Conservation (phyloP, 2,113 vertebrate genomes). For the Microtus oregoni region DNA sequence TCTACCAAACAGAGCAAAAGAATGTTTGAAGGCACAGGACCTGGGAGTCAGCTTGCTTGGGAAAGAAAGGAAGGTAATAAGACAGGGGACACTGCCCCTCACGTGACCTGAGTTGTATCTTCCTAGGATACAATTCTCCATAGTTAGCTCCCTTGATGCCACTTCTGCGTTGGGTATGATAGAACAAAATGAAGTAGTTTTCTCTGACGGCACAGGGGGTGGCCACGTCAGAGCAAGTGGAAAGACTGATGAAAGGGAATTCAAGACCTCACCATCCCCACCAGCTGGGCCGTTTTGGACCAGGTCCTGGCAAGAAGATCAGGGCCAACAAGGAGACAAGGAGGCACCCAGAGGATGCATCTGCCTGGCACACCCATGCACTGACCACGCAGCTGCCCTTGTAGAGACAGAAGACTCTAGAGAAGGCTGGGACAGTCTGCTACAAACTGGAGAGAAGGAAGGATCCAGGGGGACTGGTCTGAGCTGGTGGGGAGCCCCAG, state of each 20-base stretch:
- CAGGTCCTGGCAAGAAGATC: background rate
- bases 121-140: no score
- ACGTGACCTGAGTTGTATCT: background rate
- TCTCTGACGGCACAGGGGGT: background rate
- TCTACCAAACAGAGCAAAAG: no score
- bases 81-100: background rate
- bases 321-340: background rate
- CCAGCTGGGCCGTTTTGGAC: background rate
- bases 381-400: background rate
- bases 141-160: background rate
- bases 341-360: background rate
- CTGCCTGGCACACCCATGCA: background rate
- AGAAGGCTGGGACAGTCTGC: no score
- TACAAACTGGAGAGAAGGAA: background rate
- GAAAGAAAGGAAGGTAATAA: background rate
- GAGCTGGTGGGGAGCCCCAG: background rate
- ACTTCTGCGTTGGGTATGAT: background rate
- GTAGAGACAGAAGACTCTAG: background rate
- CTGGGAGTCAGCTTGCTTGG: background rate
- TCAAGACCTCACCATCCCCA: background rate
- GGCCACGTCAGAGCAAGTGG: background rate
- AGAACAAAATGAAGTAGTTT: background rate
- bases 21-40: background rate
- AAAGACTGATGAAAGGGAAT: background rate
- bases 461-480: background rate